Percentiles rank a stretch among this genome's conserved stretches.
These are phyloP conservation scores for Stegostoma tigrinum DNA, from an alignment of 2,113 vertebrate genomes.

Conservation along the genomic window DNA sequence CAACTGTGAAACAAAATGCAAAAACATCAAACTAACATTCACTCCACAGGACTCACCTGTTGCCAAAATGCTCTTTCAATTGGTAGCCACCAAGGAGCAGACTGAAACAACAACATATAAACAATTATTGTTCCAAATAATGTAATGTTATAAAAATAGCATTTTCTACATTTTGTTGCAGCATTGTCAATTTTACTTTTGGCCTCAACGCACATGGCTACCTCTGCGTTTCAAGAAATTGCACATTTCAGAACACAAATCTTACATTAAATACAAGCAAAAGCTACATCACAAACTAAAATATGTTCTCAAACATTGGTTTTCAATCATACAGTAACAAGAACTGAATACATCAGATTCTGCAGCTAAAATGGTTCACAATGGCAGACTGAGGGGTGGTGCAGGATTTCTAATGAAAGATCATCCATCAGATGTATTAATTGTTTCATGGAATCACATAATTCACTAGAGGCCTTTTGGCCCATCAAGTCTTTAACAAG, in stretches of 20 bases:
- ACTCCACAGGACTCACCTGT: constrained; percentile 61
- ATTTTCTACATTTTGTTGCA: background rate
- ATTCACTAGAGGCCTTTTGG: too few species aligned
- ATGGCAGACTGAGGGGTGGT: background rate
- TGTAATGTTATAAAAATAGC: background rate
- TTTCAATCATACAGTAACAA: background rate
- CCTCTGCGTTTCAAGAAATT: background rate
- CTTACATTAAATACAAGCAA: background rate
- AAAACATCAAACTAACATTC: background rate
- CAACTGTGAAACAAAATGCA: background rate
- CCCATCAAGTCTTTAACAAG: too few species aligned
- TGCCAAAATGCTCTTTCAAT: constrained; percentile 82
- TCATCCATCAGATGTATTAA: too few species aligned
- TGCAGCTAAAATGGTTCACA: background rate
- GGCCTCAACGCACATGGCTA: background rate
- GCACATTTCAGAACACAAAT: background rate
- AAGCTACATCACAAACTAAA: background rate
- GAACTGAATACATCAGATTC: background rate
- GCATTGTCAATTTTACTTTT: background rate
- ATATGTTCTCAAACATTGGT: background rate
- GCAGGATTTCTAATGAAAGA: too few species aligned
- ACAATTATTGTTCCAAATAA: background rate
- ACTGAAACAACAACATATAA: constrained; percentile 49
- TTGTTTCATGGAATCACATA: too few species aligned
- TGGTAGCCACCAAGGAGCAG: constrained; percentile 92